Percentiles rank a stretch among this genome's conserved stretches.
phyloP scores from a whole-genome alignment of 2,797 vertebrate species.

The Acipenser transmontanus region DNA sequence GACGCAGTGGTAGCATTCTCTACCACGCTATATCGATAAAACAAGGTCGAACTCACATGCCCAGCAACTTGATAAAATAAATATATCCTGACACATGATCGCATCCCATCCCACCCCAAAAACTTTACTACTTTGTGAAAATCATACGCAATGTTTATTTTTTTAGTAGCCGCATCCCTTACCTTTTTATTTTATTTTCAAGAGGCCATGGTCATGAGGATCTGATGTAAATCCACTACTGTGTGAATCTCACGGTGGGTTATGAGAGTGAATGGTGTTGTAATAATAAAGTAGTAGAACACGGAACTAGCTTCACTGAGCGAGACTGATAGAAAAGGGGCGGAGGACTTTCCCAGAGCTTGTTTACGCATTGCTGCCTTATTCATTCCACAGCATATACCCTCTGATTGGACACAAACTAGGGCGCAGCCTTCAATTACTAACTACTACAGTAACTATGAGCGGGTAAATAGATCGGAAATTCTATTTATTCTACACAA shows the following conservation, averaged over 20 bases:
- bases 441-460: constrained; percentile 17
- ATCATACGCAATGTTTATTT: constrained; percentile 21
- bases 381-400: constrained; percentile 53
- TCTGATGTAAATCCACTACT: constrained; percentile 21
- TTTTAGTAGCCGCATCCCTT: constrained; percentile 19
- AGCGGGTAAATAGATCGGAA: too few species aligned
- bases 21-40: neutral
- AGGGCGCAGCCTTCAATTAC: constrained; percentile 53
- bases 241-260: constrained; percentile 18
- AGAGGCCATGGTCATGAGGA: constrained; percentile 20
- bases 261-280: constrained; percentile 22
- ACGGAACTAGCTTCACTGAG: constrained; percentile 42
- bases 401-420: constrained; percentile 68
- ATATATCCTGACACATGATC: constrained; percentile 32
- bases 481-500: too few species aligned
- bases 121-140: constrained; percentile 38
- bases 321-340: constrained; percentile 47
- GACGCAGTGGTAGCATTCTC: constrained; percentile 9
- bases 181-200: constrained; percentile 21
- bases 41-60: constrained; percentile 27
- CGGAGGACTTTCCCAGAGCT: constrained; percentile 64
- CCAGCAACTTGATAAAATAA: constrained; percentile 23
- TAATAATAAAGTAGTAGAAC: constrained; percentile 34
- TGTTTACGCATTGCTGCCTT: constrained; percentile 74
- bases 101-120: constrained; percentile 31